These are phyloP conservation scores for Prosopocoilus inquinatus DNA, from an alignment of 2,888 invertebrate genomes.

Conservation along the genomic window DNA sequence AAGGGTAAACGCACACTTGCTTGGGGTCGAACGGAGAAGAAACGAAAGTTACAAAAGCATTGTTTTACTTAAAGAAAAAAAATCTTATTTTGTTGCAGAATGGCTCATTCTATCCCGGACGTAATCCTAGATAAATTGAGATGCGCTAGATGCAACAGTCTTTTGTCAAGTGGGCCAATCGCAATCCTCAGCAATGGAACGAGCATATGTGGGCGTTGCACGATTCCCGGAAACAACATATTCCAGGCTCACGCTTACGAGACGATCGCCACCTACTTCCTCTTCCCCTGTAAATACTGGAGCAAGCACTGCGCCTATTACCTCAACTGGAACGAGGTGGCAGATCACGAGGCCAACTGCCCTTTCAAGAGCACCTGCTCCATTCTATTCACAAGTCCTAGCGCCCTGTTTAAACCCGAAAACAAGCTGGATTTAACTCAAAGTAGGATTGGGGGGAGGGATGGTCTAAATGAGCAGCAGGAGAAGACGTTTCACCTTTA, in stretches of 20 bases:
- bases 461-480: background rate
- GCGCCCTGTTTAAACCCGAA: constrained; percentile 27
- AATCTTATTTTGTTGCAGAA: constrained; percentile 12
- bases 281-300: constrained; percentile 45
- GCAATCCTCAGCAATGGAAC: constrained; percentile 38
- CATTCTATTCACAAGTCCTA: constrained; percentile 37
- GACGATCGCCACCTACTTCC: constrained; percentile 41
- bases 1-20: no score
- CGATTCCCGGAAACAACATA: constrained; percentile 28
- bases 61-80: no score
- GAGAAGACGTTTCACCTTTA: no score
- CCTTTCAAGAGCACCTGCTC: constrained; percentile 34
- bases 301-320: constrained; percentile 38
- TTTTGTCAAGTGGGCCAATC: constrained; percentile 44
- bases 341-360: constrained; percentile 42
- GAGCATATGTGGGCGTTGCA: constrained; percentile 45
- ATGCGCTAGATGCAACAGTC: constrained; percentile 41
- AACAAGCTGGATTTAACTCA: constrained; percentile 17
- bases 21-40: no score
- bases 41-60: no score
- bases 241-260: constrained; percentile 42
- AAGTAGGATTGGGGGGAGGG: constrained; percentile 12
- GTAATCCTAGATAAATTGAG: constrained; percentile 31
- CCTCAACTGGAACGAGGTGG: constrained; percentile 40
- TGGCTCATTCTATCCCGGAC: constrained; percentile 24